Conservation (phyloP, 2,113 vertebrate species). For the Ifrita kowaldi region DNA sequence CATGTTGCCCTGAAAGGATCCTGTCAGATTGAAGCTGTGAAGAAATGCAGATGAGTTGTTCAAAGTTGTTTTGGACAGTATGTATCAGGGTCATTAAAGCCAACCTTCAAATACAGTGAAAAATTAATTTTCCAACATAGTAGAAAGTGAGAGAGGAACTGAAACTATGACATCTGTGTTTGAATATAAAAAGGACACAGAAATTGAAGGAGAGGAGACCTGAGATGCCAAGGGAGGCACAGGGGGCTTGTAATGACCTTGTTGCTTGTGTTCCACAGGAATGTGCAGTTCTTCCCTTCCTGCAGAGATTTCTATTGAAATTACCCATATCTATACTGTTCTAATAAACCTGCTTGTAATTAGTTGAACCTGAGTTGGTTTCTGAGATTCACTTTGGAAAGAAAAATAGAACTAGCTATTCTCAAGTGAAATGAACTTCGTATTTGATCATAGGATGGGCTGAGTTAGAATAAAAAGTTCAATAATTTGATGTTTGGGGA, state of each 20-base stretch:
- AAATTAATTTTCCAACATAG: constrained; percentile 4
- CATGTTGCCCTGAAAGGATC: not conserved
- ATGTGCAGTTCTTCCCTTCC: not conserved
- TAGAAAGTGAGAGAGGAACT: not conserved
- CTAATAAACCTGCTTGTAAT: not conserved
- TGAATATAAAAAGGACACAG: constrained; percentile 15
- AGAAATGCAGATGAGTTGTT: not conserved
- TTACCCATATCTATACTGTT: not conserved
- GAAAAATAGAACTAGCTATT: not conserved
- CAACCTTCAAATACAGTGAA: not conserved
- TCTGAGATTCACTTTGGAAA: not conserved
- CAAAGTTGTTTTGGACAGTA: not conserved
- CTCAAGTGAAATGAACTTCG: not conserved
- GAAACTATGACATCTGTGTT: not conserved
- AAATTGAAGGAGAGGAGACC: not conserved
- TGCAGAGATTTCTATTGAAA: constrained; percentile 35
- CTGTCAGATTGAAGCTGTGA: not conserved
- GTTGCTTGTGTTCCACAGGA: not conserved
- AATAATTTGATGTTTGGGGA: not conserved
- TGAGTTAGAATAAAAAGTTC: not conserved
- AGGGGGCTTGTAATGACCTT: constrained; percentile 41
- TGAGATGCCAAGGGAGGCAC: constrained; percentile 14
- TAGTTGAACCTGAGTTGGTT: not conserved
- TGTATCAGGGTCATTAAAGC: not conserved
- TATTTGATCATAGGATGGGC: not conserved